Evolutionary conservation across 2,888 invertebrate species (phyloP).

Genomic region (Idaea aversata): DNA sequence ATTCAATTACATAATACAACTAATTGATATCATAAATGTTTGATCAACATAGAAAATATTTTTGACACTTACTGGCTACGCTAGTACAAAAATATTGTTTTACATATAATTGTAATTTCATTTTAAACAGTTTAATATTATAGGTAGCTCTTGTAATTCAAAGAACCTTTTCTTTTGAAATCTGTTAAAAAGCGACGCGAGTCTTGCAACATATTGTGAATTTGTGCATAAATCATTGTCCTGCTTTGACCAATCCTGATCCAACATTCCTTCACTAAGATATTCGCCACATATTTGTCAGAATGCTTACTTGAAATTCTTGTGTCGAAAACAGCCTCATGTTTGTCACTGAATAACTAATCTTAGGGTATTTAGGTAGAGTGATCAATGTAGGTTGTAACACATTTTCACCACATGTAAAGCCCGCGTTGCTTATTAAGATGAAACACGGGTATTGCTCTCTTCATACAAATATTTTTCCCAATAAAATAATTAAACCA

Average conservation of each 20-base stretch:
- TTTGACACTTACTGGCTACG: neutral
- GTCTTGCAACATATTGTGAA: neutral
- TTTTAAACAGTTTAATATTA: neutral
- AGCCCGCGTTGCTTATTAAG: neutral
- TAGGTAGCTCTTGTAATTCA: neutral
- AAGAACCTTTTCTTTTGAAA: neutral
- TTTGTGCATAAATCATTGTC: too few species aligned
- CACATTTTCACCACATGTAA: neutral
- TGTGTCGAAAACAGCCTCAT: too few species aligned
- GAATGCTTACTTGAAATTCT: too few species aligned
- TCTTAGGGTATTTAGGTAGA: too few species aligned
- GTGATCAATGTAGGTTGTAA: neutral
- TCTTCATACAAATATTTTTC: too few species aligned
- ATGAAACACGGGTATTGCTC: too few species aligned
- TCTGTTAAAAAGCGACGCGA: neutral
- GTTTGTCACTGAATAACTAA: too few species aligned
- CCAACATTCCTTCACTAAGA: too few species aligned
- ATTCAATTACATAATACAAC: conserved; percentile 2
- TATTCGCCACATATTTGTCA: too few species aligned
- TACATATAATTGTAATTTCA: neutral
- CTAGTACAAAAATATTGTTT: neutral
- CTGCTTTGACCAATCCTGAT: too few species aligned
- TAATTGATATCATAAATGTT: neutral
- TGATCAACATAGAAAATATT: conserved; percentile 3
- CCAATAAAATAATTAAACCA: too few species aligned